phyloP scores from a whole-genome alignment of 1,140 invertebrate genomes.

The Cydia amplana region DNA sequence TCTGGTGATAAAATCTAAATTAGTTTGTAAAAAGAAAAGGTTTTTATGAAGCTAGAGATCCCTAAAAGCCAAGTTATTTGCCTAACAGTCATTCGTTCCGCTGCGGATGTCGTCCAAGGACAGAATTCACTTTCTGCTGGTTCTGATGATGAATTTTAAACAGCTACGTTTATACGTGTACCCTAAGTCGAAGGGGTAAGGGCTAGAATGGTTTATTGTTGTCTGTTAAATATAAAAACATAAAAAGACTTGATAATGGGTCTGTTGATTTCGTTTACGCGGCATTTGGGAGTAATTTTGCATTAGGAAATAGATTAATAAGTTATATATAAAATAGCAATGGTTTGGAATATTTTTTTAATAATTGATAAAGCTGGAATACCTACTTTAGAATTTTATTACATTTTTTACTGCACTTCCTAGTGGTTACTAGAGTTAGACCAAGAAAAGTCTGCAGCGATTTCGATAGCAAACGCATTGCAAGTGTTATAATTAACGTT shows the following conservation, averaged over 20 bases:
- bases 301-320: not conserved
- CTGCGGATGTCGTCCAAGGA: conserved; percentile 76
- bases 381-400: too few species aligned
- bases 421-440: too few species aligned
- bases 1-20: not conserved
- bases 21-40: not conserved
- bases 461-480: too few species aligned
- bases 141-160: conserved; percentile 51
- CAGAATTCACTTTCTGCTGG: conserved; percentile 66
- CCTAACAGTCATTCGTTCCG: conserved; percentile 63
- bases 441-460: too few species aligned
- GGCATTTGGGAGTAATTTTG: not conserved
- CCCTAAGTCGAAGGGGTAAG: not conserved
- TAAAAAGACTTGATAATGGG: not conserved
- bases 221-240: not conserved
- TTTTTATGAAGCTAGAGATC: not conserved
- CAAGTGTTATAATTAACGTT: too few species aligned
- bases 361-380: too few species aligned
- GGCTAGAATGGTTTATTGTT: not conserved
- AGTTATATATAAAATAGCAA: not conserved
- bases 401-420: too few species aligned
- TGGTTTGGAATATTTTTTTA: too few species aligned
- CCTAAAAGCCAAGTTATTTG: conserved; percentile 15
- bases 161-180: conserved; percentile 23
- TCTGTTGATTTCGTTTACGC: not conserved